These are phyloP conservation scores for Heteromormyrus szaboi DNA, from an alignment of 2,797 vertebrate species.

Conservation along the genomic window DNA sequence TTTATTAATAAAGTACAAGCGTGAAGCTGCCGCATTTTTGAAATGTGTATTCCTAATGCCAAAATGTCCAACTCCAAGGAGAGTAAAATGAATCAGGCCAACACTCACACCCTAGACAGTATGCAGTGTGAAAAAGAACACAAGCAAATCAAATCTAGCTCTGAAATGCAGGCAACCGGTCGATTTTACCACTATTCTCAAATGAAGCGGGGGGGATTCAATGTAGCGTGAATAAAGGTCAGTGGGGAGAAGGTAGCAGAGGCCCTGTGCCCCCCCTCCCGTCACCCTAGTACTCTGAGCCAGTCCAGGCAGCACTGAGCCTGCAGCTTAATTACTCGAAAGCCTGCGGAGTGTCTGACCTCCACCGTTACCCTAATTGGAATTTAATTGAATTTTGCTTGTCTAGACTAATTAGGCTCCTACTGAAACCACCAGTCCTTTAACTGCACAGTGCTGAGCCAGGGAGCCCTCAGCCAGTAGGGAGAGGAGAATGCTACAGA, in stretches of 20 bases:
- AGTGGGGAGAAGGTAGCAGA: conserved; percentile 55
- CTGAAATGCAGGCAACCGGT: not conserved
- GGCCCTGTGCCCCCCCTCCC: conserved; percentile 26
- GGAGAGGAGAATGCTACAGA: conserved; percentile 36
- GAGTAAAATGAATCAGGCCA: not conserved
- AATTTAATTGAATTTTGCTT: conserved; percentile 73
- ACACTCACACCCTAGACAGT: not conserved
- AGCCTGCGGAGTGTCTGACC: conserved; percentile 63
- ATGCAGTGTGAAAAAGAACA: not conserved
- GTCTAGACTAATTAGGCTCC: conserved; percentile 72
- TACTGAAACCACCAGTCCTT: conserved; percentile 62
- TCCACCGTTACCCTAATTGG: conserved; percentile 67
- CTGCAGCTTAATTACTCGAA: conserved; percentile 65
- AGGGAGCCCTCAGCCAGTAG: conserved; percentile 6
- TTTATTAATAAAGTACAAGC: not conserved
- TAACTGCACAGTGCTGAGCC: conserved; percentile 34
- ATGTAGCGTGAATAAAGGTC: conserved; percentile 57
- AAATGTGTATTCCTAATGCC: not conserved
- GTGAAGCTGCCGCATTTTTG: not conserved
- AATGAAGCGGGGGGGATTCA: not conserved
- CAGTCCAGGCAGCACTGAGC: conserved; percentile 35
- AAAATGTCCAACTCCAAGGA: not conserved
- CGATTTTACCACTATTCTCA: not conserved
- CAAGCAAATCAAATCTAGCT: not conserved
- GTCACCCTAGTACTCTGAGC: not conserved